These are phyloP conservation scores for Ceratina australensis DNA, from an alignment of 1,140 invertebrate genomes.

Conservation along the genomic window DNA sequence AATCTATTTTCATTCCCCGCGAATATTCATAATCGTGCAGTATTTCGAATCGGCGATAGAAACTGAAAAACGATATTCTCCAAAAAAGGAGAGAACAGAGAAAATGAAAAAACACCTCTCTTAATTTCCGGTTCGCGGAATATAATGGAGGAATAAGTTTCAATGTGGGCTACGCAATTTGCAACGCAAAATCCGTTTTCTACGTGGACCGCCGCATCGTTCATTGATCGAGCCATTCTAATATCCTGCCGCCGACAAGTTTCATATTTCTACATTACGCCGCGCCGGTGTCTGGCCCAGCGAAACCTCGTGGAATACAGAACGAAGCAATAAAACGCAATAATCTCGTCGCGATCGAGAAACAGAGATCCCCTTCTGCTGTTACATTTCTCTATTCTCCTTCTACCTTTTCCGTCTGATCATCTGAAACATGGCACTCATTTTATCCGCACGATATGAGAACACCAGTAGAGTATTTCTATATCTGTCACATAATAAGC, in stretches of 20 bases:
- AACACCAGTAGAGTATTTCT: not conserved
- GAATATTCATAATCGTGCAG: no score
- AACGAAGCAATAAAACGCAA: conserved; percentile 41
- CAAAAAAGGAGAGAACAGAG: not conserved
- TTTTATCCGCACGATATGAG: not conserved
- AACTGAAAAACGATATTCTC: not conserved
- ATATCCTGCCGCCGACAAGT: conserved; percentile 44
- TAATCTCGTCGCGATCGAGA: conserved; percentile 25
- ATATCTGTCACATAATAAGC: not conserved
- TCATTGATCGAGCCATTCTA: conserved; percentile 42
- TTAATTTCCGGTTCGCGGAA: not conserved
- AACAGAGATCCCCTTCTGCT: not conserved
- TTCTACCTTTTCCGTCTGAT: not conserved
- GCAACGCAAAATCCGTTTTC: conserved; percentile 32
- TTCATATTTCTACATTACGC: conserved; percentile 46
- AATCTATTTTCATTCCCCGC: no score
- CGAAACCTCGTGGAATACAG: conserved; percentile 13
- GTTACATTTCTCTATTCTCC: not conserved
- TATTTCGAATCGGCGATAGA: no score
- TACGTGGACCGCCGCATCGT: not conserved
- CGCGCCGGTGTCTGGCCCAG: conserved; percentile 33
- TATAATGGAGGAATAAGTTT: not conserved
- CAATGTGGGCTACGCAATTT: conserved; percentile 21
- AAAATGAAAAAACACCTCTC: no score
- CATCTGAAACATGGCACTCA: not conserved